Evolutionary conservation across 1,140 invertebrate species (phyloP).

Genomic region (Mizuhopecten yessoensis): DNA sequence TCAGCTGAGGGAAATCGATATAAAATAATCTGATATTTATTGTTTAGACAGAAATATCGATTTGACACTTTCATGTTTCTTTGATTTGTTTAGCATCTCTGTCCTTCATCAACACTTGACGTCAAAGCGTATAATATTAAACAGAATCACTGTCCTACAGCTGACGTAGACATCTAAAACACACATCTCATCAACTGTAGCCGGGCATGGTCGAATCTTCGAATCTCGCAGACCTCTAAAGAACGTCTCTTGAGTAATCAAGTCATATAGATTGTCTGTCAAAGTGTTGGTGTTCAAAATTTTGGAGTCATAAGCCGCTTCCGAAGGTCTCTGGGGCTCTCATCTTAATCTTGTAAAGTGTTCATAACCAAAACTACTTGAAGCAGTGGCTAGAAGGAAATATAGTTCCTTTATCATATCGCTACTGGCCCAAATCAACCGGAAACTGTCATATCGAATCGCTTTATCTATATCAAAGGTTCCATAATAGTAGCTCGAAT

Average conservation of each 20-base stretch:
- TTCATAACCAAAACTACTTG: conserved; percentile 17
- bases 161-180: neutral
- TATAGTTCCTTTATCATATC: neutral
- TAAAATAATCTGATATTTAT: neutral
- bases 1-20: neutral
- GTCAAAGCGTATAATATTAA: neutral
- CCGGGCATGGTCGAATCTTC: neutral
- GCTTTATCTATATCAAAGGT: neutral
- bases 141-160: neutral
- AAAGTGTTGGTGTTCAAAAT: neutral
- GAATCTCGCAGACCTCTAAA: neutral
- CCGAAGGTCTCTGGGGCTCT: neutral
- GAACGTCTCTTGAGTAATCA: neutral
- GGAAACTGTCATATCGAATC: neutral
- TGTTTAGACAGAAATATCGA: neutral
- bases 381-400: neutral
- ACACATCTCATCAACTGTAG: neutral
- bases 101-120: neutral
- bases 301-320: conserved; percentile 3
- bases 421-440: neutral
- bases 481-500: neutral
- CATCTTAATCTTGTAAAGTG: conserved; percentile 12
- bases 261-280: neutral
- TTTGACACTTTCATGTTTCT: neutral
- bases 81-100: neutral